Conservation (phyloP, 2,797 vertebrate genomes). For the Percopsis omiscomaycus region DNA sequence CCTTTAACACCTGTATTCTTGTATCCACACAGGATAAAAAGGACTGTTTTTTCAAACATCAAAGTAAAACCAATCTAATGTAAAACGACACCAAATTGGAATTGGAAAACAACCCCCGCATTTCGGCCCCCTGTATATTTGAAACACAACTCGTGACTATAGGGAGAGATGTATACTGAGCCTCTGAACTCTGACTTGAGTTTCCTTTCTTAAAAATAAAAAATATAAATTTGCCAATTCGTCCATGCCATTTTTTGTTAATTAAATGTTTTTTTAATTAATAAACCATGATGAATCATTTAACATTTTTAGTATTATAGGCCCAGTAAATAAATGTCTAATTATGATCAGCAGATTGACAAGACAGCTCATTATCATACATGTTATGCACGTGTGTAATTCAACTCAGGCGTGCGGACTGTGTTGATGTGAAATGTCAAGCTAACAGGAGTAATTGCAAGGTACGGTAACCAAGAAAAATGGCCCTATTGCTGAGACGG, state of each 20-base stretch:
- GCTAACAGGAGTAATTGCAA: neutral
- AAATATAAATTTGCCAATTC: neutral
- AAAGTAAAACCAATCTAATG: no score
- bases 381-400: neutral
- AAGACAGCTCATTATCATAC: neutral
- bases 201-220: no score
- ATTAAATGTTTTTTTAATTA: neutral
- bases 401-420: neutral
- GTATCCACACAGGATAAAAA: neutral
- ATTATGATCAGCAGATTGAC: neutral
- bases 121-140: no score
- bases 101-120: no score
- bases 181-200: no score
- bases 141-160: no score
- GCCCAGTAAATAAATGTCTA: no score
- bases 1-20: constrained; percentile 22
- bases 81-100: no score
- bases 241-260: neutral
- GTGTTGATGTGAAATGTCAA: neutral
- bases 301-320: neutral
- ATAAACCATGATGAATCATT: neutral
- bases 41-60: no score
- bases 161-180: no score
- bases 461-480: neutral
- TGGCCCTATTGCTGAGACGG: neutral